These are phyloP conservation scores for Drosophila rubida DNA, from an alignment of 2,888 invertebrate genomes.

Conservation along the genomic window DNA sequence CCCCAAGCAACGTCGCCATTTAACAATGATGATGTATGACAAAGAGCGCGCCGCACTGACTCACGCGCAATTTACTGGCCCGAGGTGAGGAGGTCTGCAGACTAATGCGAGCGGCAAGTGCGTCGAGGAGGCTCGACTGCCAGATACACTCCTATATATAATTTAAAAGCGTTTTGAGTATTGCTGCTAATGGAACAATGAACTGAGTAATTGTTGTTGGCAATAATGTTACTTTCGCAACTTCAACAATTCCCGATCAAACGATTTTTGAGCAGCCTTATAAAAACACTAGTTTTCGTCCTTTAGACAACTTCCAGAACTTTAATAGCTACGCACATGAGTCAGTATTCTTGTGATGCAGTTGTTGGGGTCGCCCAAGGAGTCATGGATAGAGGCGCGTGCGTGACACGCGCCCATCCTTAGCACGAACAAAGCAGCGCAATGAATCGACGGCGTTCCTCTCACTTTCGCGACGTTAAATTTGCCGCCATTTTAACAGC, in stretches of 20 bases:
- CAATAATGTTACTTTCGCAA: too few species aligned
- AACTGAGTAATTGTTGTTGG: too few species aligned
- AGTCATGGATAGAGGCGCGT: too few species aligned
- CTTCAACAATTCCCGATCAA: too few species aligned
- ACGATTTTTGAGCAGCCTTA: too few species aligned
- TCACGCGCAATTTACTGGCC: conserved; percentile 10
- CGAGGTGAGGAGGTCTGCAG: not conserved
- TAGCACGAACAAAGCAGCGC: conserved; percentile 2
- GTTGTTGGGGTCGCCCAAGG: too few species aligned
- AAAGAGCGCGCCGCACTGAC: conserved; percentile 27
- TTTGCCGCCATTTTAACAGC: conserved; percentile 45
- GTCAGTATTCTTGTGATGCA: too few species aligned
- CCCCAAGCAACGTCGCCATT: conserved; percentile 1
- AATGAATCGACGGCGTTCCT: conserved; percentile 37
- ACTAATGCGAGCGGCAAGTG: not conserved
- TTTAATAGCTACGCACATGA: too few species aligned
- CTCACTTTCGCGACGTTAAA: conserved; percentile 39
- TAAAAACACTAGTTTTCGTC: too few species aligned
- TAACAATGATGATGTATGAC: conserved; percentile 8
- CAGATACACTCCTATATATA: not conserved
- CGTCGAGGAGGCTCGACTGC: not conserved
- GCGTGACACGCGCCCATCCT: conserved; percentile 24
- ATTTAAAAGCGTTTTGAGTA: too few species aligned
- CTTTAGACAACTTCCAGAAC: too few species aligned
- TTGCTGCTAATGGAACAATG: too few species aligned